Base-by-base conservation (phyloP, 2,797 vertebrate species). In the Falco columbarius region DNA sequence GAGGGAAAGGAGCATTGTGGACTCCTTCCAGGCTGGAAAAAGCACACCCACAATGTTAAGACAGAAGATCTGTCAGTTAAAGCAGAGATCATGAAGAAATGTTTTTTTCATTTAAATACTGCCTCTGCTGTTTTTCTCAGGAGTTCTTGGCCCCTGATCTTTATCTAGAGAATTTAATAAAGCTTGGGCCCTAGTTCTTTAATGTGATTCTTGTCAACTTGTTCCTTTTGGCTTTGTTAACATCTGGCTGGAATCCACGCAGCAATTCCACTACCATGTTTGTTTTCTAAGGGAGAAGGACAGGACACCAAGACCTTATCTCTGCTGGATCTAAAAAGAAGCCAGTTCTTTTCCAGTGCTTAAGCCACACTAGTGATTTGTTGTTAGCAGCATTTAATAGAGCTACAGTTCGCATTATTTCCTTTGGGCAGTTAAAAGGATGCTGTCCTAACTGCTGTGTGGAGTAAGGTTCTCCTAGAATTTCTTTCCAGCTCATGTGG, bases 91-190 rank as follows among this genome's bases (percentile, higher is more conserved):
- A 12, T 9, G 12, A 79, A 75, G 40, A 55, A 71, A 40, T 34
- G 16, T 14, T 22, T 36, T 65, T 81, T 80, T 42, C 46, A 71
- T 38, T 71, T 75, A 74, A 86, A 52, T 83, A 55, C 29, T 65
- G 30, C 21, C 34, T 86, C 14, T 84, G 47, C 40, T 88, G 29
- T 52, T 84, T 62, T 83, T 71, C 32, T 40, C 32, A 40, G 26
- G 49, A 67, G 20, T 68, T 91, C 63, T 77, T 86, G 38, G 38
- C 55, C 72, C 14, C 27, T 49, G 49, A 77, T 63, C 29, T 87
- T 90, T 90, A 79, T 77, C 82, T 87, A 30, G 59, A 84, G 44
- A 87, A 84, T 76, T 84, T 84, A 92, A 84, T 81, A 73, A 75
- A 62, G 14, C 71, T 59, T 63, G n/a, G 47, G 16, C 51, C n/a